phyloP scores from a whole-genome alignment of 2,888 invertebrate genomes.

The Rapana venosa region DNA sequence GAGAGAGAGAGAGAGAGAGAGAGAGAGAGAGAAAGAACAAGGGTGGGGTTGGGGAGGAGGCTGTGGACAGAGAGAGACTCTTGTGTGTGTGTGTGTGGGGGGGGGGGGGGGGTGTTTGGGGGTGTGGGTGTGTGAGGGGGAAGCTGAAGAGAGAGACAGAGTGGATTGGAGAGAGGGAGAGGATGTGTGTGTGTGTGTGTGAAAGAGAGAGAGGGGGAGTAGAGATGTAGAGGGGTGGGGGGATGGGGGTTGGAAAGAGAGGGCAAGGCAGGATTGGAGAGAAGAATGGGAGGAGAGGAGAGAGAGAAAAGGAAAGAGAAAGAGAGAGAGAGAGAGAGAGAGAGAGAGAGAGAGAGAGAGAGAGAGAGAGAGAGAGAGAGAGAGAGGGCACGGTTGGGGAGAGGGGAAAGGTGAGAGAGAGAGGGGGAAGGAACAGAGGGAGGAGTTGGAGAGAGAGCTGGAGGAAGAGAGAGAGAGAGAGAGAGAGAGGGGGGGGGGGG shows the following conservation, averaged over 20 bases:
- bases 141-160: too few species aligned
- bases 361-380: constrained; percentile 1
- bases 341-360: background rate
- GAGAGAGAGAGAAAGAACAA: background rate
- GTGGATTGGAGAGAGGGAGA: background rate
- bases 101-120: too few species aligned
- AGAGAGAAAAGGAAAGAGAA: background rate
- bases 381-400: background rate
- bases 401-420: background rate
- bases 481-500: background rate
- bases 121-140: too few species aligned
- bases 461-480: background rate
- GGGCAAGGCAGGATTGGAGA: background rate
- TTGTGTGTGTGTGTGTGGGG: too few species aligned
- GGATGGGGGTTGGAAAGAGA: background rate
- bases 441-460: background rate
- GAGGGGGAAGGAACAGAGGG: background rate
- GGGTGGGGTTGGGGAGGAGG: background rate
- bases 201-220: background rate
- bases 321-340: background rate
- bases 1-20: background rate
- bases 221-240: background rate
- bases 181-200: too few species aligned
- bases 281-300: background rate
- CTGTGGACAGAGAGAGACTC: background rate